These are phyloP conservation scores for Panonychus citri DNA, from an alignment of 1,140 invertebrate species.

Conservation along the genomic window DNA sequence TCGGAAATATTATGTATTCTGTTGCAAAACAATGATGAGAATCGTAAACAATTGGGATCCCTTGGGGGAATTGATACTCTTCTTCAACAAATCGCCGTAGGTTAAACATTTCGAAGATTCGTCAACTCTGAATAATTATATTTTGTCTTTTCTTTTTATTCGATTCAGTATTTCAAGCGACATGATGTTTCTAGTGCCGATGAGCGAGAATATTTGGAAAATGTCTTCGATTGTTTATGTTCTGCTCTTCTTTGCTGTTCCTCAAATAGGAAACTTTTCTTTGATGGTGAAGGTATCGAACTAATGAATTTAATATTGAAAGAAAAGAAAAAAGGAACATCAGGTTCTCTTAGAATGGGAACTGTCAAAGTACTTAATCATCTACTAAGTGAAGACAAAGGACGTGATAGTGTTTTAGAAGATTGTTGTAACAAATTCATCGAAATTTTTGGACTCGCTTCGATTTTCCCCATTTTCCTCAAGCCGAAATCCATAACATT, in stretches of 20 bases:
- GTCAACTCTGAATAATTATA: neutral
- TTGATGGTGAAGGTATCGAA: constrained; percentile 81
- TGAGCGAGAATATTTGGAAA: constrained; percentile 97
- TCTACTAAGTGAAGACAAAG: constrained; percentile 75
- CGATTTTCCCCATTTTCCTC: constrained; percentile 96
- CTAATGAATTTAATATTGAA: constrained; percentile 68
- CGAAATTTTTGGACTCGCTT: constrained; percentile 83
- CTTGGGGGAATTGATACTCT: constrained; percentile 88
- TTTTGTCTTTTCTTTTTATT: constrained; percentile 24
- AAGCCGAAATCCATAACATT: constrained; percentile 38
- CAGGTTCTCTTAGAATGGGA: constrained; percentile 60
- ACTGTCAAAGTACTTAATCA: constrained; percentile 90
- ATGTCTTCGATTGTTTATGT: constrained; percentile 85
- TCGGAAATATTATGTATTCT: constrained; percentile 90
- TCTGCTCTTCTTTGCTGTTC: constrained; percentile 58
- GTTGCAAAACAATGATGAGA: constrained; percentile 54
- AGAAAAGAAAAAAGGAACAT: constrained; percentile 58
- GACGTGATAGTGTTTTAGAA: constrained; percentile 43
- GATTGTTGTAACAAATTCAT: constrained; percentile 77
- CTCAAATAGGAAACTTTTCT: constrained; percentile 68
- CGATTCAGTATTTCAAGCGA: constrained; percentile 54
- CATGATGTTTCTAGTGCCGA: constrained; percentile 72
- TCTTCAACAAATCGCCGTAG: constrained; percentile 74
- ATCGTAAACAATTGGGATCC: constrained; percentile 53
- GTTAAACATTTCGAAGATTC: constrained; percentile 15